Conservation (phyloP, 2,888 invertebrate species). For the Hermaeophaga mercurialis region DNA sequence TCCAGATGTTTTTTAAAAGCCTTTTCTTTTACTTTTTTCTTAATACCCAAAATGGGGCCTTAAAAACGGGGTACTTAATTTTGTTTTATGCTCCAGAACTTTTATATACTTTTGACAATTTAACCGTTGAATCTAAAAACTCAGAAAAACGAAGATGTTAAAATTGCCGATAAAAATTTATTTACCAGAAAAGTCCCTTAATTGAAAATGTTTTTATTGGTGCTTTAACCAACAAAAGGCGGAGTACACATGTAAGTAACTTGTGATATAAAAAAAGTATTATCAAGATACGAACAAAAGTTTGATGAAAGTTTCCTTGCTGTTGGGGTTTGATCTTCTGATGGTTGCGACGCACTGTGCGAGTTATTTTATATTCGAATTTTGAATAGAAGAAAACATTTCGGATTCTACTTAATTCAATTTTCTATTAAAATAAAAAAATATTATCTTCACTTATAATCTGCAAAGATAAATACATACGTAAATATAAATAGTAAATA, state of each 20-base stretch:
- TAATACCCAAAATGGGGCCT: background rate
- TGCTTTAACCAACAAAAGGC: slow-evolving; percentile 5
- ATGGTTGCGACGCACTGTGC: background rate
- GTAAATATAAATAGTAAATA: no score
- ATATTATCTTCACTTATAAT: no score
- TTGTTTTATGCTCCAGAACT: slow-evolving; percentile 8
- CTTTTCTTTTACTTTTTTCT: background rate
- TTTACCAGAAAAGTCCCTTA: slow-evolving; percentile 15
- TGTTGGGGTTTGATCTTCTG: background rate
- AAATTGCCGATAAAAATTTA: slow-evolving; percentile 12
- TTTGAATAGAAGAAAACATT: no score
- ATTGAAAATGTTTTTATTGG: slow-evolving; percentile 20
- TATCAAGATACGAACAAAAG: slow-evolving; percentile 14
- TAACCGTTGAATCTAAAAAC: slow-evolving; percentile 7
- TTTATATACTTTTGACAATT: slow-evolving; percentile 9
- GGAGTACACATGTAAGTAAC: slow-evolving; percentile 15
- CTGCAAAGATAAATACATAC: no score
- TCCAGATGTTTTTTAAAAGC: background rate
- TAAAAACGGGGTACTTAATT: background rate
- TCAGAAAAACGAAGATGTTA: slow-evolving; percentile 11
- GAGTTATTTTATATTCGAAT: no score
- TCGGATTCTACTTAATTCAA: no score
- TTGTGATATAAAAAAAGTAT: slow-evolving; percentile 15
- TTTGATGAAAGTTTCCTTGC: slow-evolving; percentile 11
- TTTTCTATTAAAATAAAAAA: no score